A percentile compares a stretch with the other conserved stretches of the same genome.
These are phyloP conservation scores for Eilema griseolum DNA, from an alignment of 2,888 invertebrate species.

Conservation along the genomic window DNA sequence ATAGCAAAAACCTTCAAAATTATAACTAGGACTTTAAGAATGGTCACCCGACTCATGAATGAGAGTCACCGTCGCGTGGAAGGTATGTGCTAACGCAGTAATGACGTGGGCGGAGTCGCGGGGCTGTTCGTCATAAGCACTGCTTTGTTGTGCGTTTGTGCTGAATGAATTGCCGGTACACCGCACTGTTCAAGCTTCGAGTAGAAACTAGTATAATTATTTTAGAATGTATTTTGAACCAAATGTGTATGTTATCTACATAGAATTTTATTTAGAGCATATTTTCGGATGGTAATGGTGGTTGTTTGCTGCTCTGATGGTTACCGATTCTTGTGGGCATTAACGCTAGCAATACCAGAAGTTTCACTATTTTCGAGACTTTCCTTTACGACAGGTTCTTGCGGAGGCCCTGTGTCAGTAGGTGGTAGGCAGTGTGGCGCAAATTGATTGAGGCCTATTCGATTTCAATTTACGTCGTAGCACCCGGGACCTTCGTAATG, in stretches of 20 bases:
- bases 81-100: constrained; percentile 22
- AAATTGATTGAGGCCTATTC: constrained; percentile 1
- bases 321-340: neutral
- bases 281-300: too few species aligned
- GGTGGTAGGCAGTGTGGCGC: neutral
- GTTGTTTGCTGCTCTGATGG: neutral
- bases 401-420: neutral
- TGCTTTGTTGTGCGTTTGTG: neutral
- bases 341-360: neutral
- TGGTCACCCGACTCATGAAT: constrained; percentile 18
- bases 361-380: constrained; percentile 1
- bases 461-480: neutral
- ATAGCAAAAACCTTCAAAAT: neutral
- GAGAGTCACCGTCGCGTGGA: constrained; percentile 16
- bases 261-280: too few species aligned
- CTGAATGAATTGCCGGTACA: neutral
- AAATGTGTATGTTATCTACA: too few species aligned
- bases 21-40: neutral
- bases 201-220: too few species aligned
- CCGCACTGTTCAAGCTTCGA: neutral
- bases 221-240: too few species aligned
- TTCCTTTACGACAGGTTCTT: neutral
- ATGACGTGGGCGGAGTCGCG: constrained; percentile 20
- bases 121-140: neutral
- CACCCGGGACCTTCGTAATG: neutral